phyloP scores from a whole-genome alignment of 2,888 invertebrate genomes.

The Melanargia galathea region DNA sequence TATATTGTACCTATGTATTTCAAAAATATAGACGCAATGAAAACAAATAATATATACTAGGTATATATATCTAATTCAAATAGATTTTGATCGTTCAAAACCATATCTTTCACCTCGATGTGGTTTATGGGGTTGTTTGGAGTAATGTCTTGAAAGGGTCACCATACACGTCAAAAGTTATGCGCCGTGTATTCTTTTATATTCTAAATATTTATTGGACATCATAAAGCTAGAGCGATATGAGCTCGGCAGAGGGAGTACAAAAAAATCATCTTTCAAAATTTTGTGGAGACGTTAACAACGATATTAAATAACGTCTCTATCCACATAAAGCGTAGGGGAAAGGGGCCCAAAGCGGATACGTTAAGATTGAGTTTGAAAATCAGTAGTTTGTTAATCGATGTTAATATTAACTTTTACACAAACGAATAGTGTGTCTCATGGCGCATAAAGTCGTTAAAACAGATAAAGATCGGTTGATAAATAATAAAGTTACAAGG shows the following conservation, averaged over 20 bases:
- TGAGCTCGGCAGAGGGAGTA: conserved; percentile 51
- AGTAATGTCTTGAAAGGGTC: conserved; percentile 28
- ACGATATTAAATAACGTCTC: conserved; percentile 79
- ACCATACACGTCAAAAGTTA: conserved; percentile 31
- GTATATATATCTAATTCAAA: too few relatives aligned
- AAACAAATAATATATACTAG: neutral
- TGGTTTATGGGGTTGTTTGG: conserved; percentile 23
- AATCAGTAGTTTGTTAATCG: too few relatives aligned
- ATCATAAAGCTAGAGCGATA: conserved; percentile 61
- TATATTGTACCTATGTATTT: too few relatives aligned
- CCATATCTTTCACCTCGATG: conserved; percentile 22
- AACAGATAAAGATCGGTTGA: too few relatives aligned
- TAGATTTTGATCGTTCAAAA: conserved; percentile 14
- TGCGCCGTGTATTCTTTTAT: conserved; percentile 45
- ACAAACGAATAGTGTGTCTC: too few relatives aligned
- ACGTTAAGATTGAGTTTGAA: too few relatives aligned
- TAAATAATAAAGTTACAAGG: too few relatives aligned
- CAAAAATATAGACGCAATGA: neutral
- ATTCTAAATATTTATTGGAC: conserved; percentile 62
- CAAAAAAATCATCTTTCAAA: conserved; percentile 57
- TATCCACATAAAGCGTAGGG: conserved; percentile 75
- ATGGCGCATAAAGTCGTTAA: too few relatives aligned
- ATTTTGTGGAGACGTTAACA: conserved; percentile 74
- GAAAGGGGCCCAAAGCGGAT: too few relatives aligned
- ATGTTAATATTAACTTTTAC: too few relatives aligned